phyloP scores from a whole-genome alignment of 2,797 vertebrate species.

The Pelochelys cantorii region DNA sequence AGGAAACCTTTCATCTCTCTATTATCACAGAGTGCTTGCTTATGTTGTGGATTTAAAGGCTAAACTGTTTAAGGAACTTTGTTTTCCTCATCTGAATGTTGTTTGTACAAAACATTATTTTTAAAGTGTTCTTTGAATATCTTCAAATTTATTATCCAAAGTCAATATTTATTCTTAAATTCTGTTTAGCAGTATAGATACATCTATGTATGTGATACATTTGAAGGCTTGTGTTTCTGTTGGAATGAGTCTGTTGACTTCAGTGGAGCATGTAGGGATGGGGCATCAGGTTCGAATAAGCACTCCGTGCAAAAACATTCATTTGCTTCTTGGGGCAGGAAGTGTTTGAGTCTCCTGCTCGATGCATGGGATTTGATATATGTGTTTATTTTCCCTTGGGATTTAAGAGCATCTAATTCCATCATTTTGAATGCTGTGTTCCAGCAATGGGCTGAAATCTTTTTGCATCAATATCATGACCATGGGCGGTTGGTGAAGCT shows the following conservation, averaged over 20 bases:
- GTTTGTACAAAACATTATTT: conserved; percentile 3
- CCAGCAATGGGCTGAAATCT: neutral
- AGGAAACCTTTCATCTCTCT: neutral
- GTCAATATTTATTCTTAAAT: conserved; percentile 44
- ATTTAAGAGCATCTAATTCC: accelerated
- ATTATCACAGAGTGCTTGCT: neutral
- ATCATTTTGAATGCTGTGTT: accelerated
- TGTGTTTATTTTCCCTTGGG: neutral
- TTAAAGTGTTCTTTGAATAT: conserved; percentile 41
- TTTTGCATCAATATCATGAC: neutral
- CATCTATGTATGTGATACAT: neutral
- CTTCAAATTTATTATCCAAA: conserved; percentile 42
- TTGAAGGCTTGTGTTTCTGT: conserved; percentile 2
- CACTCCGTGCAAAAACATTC: neutral
- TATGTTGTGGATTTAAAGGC: conserved; percentile 44
- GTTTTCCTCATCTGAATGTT: conserved; percentile 37
- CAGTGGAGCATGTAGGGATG: neutral
- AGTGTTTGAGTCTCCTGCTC: neutral
- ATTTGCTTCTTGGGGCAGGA: neutral
- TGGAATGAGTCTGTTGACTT: conserved; percentile 7
- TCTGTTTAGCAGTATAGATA: neutral
- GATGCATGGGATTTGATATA: neutral
- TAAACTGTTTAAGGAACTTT: neutral
- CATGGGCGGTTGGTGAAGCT: too few species aligned
- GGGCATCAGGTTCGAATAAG: neutral